Evolutionary conservation across 1,140 invertebrate genomes (phyloP).

Genomic region (Chelonus insularis): DNA sequence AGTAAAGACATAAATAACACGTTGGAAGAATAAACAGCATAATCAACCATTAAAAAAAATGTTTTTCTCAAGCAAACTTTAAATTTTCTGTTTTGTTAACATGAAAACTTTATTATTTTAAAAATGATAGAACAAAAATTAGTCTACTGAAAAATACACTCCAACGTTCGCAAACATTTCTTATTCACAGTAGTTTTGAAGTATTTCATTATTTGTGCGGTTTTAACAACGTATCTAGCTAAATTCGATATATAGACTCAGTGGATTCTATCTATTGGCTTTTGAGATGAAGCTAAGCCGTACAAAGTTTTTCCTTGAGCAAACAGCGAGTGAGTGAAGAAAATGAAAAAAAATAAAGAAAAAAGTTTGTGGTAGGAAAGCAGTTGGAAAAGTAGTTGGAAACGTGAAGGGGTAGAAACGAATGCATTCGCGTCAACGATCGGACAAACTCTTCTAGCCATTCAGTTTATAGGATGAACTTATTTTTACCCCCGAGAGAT

Average conservation of each 20-base stretch:
- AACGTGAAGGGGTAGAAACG: slow-evolving; percentile 4
- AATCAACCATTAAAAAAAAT: too few relatives aligned
- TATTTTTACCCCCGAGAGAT: not conserved
- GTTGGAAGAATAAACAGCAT: too few relatives aligned
- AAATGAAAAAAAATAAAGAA: slow-evolving; percentile 3
- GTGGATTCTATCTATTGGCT: slow-evolving; percentile 2
- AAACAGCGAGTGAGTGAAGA: not conserved
- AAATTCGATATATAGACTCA: not conserved
- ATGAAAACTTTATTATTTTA: too few relatives aligned
- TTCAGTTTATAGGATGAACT: not conserved
- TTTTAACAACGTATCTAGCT: not conserved
- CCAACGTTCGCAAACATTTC: too few relatives aligned
- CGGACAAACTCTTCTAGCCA: slow-evolving; percentile 15
- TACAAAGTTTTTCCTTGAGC: slow-evolving; percentile 2
- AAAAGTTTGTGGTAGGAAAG: slow-evolving; percentile 11
- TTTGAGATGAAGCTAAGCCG: not conserved
- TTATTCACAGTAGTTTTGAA: too few relatives aligned
- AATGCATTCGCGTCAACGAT: slow-evolving; percentile 25
- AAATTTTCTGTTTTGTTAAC: too few relatives aligned
- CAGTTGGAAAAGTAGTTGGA: slow-evolving; percentile 11
- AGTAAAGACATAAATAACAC: too few relatives aligned
- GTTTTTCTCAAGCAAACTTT: too few relatives aligned
- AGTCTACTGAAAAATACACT: too few relatives aligned
- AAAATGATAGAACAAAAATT: too few relatives aligned
- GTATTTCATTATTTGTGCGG: too few relatives aligned